These are phyloP conservation scores for Oreochromis spilurus DNA, from an alignment of 2,113 vertebrate species.

Conservation along the genomic window DNA sequence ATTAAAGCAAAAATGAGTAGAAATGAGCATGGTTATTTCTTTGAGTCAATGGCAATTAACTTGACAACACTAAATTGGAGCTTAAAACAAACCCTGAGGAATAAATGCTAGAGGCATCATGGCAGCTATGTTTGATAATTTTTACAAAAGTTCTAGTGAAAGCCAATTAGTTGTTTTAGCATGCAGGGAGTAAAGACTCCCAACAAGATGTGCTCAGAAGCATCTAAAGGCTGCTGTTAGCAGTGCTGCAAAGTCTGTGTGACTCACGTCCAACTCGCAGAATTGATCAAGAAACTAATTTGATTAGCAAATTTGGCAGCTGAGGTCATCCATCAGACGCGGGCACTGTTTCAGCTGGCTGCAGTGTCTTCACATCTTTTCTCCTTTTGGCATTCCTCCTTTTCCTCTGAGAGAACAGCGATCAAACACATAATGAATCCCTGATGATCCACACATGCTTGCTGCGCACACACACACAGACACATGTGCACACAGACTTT, in stretches of 20 bases:
- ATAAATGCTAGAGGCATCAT: not conserved
- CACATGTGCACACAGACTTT: not conserved
- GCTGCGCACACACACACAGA: not conserved
- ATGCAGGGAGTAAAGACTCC: not conserved
- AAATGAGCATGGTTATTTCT: not conserved
- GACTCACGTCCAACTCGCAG: not conserved
- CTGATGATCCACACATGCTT: not conserved
- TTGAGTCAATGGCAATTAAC: not conserved
- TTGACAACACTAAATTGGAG: not conserved
- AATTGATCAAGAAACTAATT: not conserved
- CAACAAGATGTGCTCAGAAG: not conserved
- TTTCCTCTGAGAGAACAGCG: not conserved
- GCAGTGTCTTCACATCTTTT: not conserved
- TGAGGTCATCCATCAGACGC: not conserved
- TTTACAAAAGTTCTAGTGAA: not conserved
- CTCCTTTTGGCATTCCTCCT: not conserved
- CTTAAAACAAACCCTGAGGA: not conserved
- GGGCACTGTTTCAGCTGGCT: not conserved
- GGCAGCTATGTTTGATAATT: not conserved
- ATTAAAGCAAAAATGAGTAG: slow-evolving; percentile 13
- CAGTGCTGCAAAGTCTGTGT: not conserved
- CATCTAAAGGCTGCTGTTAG: not conserved
- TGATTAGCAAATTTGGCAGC: not conserved
- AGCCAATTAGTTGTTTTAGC: not conserved
- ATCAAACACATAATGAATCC: not conserved